phyloP scores from a whole-genome alignment of 2,113 vertebrate species.

The Oreotrochilus melanogaster region DNA sequence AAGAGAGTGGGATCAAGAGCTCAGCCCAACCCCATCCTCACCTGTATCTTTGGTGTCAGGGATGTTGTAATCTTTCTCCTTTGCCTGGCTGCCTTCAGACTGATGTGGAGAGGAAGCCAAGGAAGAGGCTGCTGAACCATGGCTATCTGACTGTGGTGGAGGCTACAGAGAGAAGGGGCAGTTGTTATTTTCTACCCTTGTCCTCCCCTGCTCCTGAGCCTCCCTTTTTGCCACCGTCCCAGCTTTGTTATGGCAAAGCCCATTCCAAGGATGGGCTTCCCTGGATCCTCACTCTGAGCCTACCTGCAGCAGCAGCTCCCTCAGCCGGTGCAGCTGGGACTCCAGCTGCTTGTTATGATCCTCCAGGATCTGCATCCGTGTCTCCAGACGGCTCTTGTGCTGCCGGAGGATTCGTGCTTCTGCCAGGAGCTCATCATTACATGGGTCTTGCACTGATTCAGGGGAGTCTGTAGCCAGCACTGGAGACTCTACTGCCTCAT shows the following conservation, averaged over 20 bases:
- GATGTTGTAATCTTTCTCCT: conserved; percentile 85
- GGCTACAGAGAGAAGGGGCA: conserved; percentile 78
- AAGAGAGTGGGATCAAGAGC: not conserved
- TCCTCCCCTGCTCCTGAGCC: not conserved
- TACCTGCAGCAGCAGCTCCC: conserved; percentile 95
- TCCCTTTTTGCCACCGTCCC: not conserved
- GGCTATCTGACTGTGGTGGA: conserved; percentile 87
- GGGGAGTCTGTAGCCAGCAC: conserved; percentile 84
- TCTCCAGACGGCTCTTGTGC: conserved; percentile 97
- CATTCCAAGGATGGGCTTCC: not conserved
- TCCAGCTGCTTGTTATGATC: conserved; percentile 98
- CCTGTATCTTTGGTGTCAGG: conserved; percentile 92
- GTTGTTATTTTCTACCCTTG: rapidly evolving
- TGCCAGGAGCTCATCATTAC: conserved; percentile 91
- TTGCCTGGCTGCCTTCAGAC: conserved; percentile 84
- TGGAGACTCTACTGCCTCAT: conserved; percentile 88
- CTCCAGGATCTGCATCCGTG: conserved; percentile 98
- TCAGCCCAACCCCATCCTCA: conserved; percentile 48
- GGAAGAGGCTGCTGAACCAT: conserved; percentile 86
- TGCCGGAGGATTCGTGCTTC: conserved; percentile 94
- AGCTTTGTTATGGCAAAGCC: not conserved
- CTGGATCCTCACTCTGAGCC: rapidly evolving
- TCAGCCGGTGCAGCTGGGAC: conserved; percentile 91
- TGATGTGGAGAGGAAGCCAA: conserved; percentile 88
- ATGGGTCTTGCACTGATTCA: conserved; percentile 71